phyloP scores from a whole-genome alignment of 2,113 vertebrate genomes.

The Alces alces region DNA sequence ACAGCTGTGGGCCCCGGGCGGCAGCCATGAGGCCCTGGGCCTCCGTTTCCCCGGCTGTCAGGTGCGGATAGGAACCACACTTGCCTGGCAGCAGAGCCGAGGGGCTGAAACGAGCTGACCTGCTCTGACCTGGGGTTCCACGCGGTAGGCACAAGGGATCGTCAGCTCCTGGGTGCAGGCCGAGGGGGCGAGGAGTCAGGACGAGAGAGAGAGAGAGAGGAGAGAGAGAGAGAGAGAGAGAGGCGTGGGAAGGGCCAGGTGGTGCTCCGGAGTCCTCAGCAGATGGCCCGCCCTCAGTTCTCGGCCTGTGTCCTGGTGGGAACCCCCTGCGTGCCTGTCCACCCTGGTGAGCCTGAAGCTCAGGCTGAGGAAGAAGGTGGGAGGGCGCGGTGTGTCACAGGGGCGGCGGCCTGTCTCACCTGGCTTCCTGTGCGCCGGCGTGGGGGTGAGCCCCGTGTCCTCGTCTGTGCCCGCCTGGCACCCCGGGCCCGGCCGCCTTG shows the following conservation, averaged over 20 bases:
- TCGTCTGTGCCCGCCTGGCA: rapidly evolving
- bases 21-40: rapidly evolving
- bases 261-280: slow-evolving; percentile 13
- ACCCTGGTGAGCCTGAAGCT: not conserved
- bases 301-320: rapidly evolving
- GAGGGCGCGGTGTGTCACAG: rapidly evolving
- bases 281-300: rapidly evolving
- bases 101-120: not conserved
- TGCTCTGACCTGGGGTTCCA: rapidly evolving
- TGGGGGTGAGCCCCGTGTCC: not conserved
- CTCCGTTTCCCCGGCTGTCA: not conserved
- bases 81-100: rapidly evolving
- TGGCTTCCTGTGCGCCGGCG: not conserved
- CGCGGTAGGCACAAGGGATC: rapidly evolving
- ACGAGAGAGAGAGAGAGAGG: too few species aligned
- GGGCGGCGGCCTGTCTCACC: not conserved
- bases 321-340: too few species aligned
- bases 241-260: not conserved
- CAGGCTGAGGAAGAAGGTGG: rapidly evolving
- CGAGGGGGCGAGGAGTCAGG: not conserved
- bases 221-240: not conserved
- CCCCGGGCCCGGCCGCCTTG: rapidly evolving
- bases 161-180: rapidly evolving
- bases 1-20: not conserved
- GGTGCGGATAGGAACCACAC: rapidly evolving